Evolutionary conservation across 2,888 invertebrate species (phyloP), one percentile per base, ranked within the genome.

Genomic region (Penaeus monodon): DNA sequence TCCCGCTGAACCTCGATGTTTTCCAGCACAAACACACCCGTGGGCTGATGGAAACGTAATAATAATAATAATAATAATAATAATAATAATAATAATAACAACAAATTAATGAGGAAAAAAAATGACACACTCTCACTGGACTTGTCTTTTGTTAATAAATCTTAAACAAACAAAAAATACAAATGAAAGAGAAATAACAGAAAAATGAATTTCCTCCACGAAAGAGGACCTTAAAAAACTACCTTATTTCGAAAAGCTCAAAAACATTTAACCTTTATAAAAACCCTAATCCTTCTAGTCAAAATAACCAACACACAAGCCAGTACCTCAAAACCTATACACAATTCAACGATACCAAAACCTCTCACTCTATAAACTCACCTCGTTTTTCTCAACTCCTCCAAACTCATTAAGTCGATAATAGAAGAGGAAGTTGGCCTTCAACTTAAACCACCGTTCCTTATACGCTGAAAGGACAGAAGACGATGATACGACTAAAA

Each of bases 391-490:
- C 90, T 94, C 94, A 91, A 95, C 94, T 91, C 94, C 94, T 63
- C 95, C 95, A 92, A 94, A 92, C 82, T 94, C 94, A 92, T 94
- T 95, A 90, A 96, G 94, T 92, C 95, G 95, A 92, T 95, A 96
- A 92, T 96, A 96, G 93, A 96, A 96, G 81, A 96, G 92, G 91
- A 96, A 94, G 92, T 96, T 96, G 91, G 94, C 94, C 90, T 95
- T 94, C 85, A 96, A 92, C 91, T 96, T 95, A 92, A 96, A 96
- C 94, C 95, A 96, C 92, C 96, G 93, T 92, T 96, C 96, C 92
- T 96, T 96, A 92, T 95, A 96, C 78, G 94, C 95, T 95, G 93
- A 88, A 94, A 94, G 81, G 85, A 90, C 91, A 91, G n/a, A 88
- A 29, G 78, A 78, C 44, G 10, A 10, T 1, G 44, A 44, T 44